Conservation (phyloP, 1,140 invertebrate species). For the Sinonovacula constricta region DNA sequence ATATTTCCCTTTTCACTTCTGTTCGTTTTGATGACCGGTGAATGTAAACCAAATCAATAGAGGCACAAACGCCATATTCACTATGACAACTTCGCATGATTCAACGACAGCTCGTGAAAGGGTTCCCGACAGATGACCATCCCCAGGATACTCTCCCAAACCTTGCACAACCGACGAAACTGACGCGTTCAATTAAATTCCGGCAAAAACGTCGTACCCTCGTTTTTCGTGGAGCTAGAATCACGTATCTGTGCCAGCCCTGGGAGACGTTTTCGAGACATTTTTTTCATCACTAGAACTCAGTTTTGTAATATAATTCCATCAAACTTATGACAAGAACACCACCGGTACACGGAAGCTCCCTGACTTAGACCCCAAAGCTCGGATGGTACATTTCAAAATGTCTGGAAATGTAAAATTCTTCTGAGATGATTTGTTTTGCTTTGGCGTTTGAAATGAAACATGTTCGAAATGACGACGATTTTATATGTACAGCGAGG, state of each 20-base stretch:
- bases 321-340: slow-evolving; percentile 30
- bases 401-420: not conserved
- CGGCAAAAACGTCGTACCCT: too few relatives aligned
- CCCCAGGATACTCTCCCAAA: too few relatives aligned
- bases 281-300: slow-evolving; percentile 12
- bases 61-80: too few relatives aligned
- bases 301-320: slow-evolving; percentile 33
- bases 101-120: too few relatives aligned
- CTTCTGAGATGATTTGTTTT: slow-evolving; percentile 23
- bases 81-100: too few relatives aligned
- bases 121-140: too few relatives aligned
- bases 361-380: not conserved
- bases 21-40: too few relatives aligned
- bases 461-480: slow-evolving; percentile 32
- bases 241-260: slow-evolving; percentile 2
- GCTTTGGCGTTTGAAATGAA: slow-evolving; percentile 41
- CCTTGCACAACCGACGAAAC: too few relatives aligned
- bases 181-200: slow-evolving; percentile 41
- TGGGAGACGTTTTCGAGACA: slow-evolving; percentile 16
- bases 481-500: slow-evolving; percentile 37
- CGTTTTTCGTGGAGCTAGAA: slow-evolving; percentile 7
- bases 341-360: not conserved
- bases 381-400: not conserved
- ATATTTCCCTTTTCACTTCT: too few relatives aligned
- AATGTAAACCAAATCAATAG: too few relatives aligned